These are phyloP conservation scores for Sebastes hubbsi DNA, from an alignment of 2,797 vertebrate genomes.

Conservation along the genomic window DNA sequence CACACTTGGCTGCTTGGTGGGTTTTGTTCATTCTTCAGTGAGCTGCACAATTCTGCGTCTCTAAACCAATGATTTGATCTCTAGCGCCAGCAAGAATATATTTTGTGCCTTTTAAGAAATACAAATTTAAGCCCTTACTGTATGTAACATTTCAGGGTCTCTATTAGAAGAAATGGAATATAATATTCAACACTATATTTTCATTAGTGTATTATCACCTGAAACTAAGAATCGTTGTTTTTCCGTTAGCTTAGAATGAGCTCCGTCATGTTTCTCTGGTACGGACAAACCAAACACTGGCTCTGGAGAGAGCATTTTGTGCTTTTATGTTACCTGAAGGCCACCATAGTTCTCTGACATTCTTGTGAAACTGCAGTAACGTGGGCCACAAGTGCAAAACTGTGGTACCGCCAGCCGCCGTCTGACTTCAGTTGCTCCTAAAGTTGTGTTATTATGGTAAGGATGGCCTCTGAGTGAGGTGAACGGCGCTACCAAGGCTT, in stretches of 20 bases:
- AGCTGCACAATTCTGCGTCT: conserved; percentile 16
- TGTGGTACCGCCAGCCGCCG: not conserved
- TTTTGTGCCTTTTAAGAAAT: not conserved
- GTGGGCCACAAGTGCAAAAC: not conserved
- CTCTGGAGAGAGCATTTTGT: not conserved
- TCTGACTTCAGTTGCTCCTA: not conserved
- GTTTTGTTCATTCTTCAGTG: conserved; percentile 43
- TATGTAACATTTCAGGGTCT: not conserved
- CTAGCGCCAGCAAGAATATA: conserved; percentile 2
- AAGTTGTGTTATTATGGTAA: not conserved
- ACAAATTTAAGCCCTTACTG: not conserved
- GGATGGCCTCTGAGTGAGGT: not conserved
- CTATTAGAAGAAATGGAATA: not conserved
- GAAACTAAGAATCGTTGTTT: not conserved
- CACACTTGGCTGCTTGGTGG: conserved; percentile 37
- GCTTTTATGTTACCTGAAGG: not conserved
- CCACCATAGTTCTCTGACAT: not conserved
- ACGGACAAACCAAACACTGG: not conserved
- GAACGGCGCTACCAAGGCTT: not conserved
- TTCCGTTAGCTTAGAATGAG: not conserved
- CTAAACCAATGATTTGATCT: conserved; percentile 20
- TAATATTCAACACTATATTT: not conserved
- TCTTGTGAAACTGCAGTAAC: not conserved
- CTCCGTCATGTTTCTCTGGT: not conserved
- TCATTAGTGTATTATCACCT: not conserved